These are phyloP conservation scores for Lepidurus couesii DNA, from an alignment of 1,140 invertebrate species.

Conservation along the genomic window DNA sequence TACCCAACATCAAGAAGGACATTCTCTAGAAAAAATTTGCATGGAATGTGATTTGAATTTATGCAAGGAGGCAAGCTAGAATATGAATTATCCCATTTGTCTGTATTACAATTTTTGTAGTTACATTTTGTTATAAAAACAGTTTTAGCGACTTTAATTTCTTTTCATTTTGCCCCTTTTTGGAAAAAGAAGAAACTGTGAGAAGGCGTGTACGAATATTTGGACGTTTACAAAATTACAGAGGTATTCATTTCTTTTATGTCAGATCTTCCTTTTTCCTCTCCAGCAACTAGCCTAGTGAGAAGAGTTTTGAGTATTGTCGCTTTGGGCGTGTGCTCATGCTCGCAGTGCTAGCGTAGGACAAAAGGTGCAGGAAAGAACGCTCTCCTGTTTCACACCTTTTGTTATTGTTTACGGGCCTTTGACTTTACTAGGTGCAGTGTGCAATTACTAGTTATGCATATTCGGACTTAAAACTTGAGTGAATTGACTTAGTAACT, in stretches of 20 bases:
- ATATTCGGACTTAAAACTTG: neutral
- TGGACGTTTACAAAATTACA: neutral
- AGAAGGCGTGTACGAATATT: neutral
- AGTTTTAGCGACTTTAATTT: neutral
- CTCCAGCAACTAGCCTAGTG: neutral
- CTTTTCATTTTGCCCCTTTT: neutral
- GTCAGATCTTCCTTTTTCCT: neutral
- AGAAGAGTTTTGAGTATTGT: neutral
- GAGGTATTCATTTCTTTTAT: neutral
- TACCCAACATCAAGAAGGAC: neutral
- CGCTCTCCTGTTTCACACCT: slow-evolving; percentile 17
- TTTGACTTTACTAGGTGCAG: neutral
- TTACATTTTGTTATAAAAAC: slow-evolving; percentile 16
- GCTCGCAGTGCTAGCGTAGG: slow-evolving; percentile 13
- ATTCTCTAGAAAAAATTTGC: neutral
- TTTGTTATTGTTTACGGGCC: slow-evolving; percentile 22
- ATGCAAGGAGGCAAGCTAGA: slow-evolving; percentile 2
- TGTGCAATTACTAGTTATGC: slow-evolving; percentile 14
- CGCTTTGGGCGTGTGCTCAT: neutral
- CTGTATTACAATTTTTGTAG: slow-evolving; percentile 8
- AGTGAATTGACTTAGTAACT: neutral
- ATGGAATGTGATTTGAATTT: neutral
- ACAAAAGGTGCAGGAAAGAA: slow-evolving; percentile 14
- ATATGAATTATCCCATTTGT: slow-evolving; percentile 9
- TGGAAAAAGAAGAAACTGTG: neutral